Conservation (phyloP, 1,140 invertebrate species). For the Procambarus clarkii region DNA sequence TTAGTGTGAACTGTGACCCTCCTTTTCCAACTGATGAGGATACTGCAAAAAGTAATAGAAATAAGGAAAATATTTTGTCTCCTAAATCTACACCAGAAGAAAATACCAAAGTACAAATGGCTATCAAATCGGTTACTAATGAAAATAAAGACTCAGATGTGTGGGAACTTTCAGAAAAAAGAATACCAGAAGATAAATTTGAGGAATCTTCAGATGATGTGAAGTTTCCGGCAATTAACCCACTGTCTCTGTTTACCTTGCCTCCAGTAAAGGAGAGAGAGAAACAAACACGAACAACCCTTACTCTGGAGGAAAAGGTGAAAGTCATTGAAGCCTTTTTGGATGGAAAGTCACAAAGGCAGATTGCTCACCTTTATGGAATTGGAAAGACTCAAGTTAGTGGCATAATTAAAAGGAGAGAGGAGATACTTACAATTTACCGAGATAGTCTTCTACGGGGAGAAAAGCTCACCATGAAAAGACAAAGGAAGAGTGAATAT, state of each 20-base stretch:
- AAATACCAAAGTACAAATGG: background rate
- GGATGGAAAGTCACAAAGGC: slow-evolving; percentile 70
- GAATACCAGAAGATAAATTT: slow-evolving; percentile 2
- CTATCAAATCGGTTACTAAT: background rate
- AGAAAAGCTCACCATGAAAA: slow-evolving; percentile 65
- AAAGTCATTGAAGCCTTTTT: slow-evolving; percentile 70
- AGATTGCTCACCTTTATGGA: slow-evolving; percentile 67
- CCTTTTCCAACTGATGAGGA: slow-evolving; percentile 45
- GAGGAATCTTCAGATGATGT: slow-evolving; percentile 11
- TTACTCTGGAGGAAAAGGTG: slow-evolving; percentile 70
- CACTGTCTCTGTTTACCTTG: slow-evolving; percentile 65
- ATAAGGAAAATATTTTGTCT: slow-evolving; percentile 43
- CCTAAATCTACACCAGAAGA: slow-evolving; percentile 16
- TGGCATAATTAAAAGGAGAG: slow-evolving; percentile 67
- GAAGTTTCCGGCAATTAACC: slow-evolving; percentile 58
- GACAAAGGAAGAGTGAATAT: slow-evolving; percentile 68
- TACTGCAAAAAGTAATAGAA: background rate
- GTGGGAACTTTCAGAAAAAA: slow-evolving; percentile 23
- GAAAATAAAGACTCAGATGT: slow-evolving; percentile 4
- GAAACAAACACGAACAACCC: slow-evolving; percentile 67
- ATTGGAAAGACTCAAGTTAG: slow-evolving; percentile 72
- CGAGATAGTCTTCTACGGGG: slow-evolving; percentile 66
- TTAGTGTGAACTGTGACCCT: slow-evolving; percentile 41
- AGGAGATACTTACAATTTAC: slow-evolving; percentile 65
- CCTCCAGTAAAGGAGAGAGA: slow-evolving; percentile 66